phyloP scores from a whole-genome alignment of 2,888 invertebrate genomes.

The Heliconius erato region DNA sequence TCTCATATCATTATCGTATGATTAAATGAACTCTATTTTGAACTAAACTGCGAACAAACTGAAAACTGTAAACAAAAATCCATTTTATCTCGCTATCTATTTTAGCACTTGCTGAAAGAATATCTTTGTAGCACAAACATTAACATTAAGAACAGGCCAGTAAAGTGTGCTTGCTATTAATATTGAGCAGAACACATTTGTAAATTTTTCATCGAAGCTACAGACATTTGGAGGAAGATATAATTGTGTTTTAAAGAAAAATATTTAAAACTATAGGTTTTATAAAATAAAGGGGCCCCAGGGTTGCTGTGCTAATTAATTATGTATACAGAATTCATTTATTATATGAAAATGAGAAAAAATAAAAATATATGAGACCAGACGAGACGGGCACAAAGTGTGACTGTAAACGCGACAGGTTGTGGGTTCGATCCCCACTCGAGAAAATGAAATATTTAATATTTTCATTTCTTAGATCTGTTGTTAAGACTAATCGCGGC shows the following conservation, averaged over 20 bases:
- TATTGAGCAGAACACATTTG: not conserved
- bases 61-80: constrained; percentile 16
- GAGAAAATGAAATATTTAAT: no score
- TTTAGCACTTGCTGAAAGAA: constrained; percentile 22
- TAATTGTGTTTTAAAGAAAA: not conserved
- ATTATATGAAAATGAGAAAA: no score
- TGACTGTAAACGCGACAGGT: no score
- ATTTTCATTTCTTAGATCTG: no score
- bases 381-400: no score
- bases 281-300: no score
- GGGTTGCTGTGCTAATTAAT: not conserved
- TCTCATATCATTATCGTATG: not conserved
- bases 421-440: no score
- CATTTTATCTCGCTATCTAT: constrained; percentile 31
- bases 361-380: no score
- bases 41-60: not conserved
- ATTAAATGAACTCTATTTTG: not conserved
- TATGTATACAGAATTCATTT: not conserved
- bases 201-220: not conserved
- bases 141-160: constrained; percentile 9
- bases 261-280: no score
- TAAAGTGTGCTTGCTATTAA: constrained; percentile 16
- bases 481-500: no score
- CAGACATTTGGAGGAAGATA: not conserved
- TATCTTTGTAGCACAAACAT: constrained; percentile 9